Evolutionary conservation across 2,797 vertebrate genomes (phyloP), one percentile per base, ranked within the genome.

Genomic region (Hoplostethus atlanticus): DNA sequence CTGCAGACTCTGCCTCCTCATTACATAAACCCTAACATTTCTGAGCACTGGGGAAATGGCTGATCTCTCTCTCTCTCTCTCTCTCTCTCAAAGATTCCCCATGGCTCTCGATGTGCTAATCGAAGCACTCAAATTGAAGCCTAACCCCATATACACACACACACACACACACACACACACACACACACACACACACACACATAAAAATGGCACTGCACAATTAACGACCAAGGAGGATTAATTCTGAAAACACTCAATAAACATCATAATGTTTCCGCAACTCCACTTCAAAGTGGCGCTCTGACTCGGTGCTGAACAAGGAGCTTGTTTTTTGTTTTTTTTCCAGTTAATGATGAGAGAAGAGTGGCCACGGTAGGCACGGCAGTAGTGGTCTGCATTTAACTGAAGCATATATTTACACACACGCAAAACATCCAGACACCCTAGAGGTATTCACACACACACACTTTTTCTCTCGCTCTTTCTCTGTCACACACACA

Each of bases 251-350:
- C 6, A 38, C 46, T 76, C 6, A 66, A 34, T 62, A 17, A 64
- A 66, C 70, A 59, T 55, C 53, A 64, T 42, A 47, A 68, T 52
- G 71, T 71, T 15, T 74, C 48, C 0, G 2, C 11, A 57, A 50
- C 51, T 69, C 17, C 62, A 71, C 38, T 71, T 83, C 12, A 76
- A 76, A 81, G 74, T 42, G 21, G 6, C 1, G 3, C 58, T 76
- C 52, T 64, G 46, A 78, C 71, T 77, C 16, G 52, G 73, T 42
- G 64, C 59, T 54, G 42, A 73, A 64, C 40, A 12, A 34, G 34
- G 61, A 61, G 60, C 12, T 28, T 73, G 46, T 54, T 72, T 79
- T 21, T 21, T 21, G 21, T 47, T n/a, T 62, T 68, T 21, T 73
- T 70, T 54, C 21, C 44, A 48, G 13, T 4, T 80, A 61, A 54